Base-by-base conservation (phyloP, 2,888 invertebrate species). In the Pharmacophagus antenor region DNA sequence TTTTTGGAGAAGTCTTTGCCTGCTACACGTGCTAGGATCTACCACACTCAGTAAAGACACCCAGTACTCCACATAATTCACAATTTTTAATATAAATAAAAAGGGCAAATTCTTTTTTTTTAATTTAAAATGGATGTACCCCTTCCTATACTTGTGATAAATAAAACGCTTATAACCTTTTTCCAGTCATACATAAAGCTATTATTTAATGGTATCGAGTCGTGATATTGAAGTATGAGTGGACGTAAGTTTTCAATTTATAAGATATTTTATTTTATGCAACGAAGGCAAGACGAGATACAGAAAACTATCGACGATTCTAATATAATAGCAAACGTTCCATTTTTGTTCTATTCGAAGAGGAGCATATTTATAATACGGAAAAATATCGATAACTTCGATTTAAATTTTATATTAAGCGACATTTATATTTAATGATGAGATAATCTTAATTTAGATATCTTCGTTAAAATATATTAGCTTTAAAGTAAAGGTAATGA, bases 41-140 rank as follows among this genome's bases (percentile, higher is more conserved):
- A 74, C 71, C 82, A 73, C 82, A 76, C 82, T 81, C 77, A 69
- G 58, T 81, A 85, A 84, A 84, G 84, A 84, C 74, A 79, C 73
- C 70, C 67, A 68, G 68, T 72, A 73, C 69, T 74, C 70, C 74
- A 79, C 41, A 10, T 50, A 60, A 37, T 55, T 60, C 42, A 60
- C 55, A 54, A 55, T 20, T 7, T 17, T 17, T 3, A 3, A 17
- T 17, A n/a, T 42, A 42, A 17, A 7, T 42, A 17, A 42, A 17
- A 42, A 42, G 6, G 10, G 27, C 27, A 17, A 42, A 15, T 6
- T 4, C 17, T 17, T n/a, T 42, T 1, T n/a, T 6, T 42, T 7
- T 17, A 17, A 17, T 10, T 12, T 12, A 10, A 12, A 42, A 15
- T 3, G n/a, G 17, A 42, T 42, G 4, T 17, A 42, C 17, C 6